These are phyloP conservation scores for Choreutis nemorana DNA, from an alignment of 2,888 invertebrate species.

Conservation along the genomic window DNA sequence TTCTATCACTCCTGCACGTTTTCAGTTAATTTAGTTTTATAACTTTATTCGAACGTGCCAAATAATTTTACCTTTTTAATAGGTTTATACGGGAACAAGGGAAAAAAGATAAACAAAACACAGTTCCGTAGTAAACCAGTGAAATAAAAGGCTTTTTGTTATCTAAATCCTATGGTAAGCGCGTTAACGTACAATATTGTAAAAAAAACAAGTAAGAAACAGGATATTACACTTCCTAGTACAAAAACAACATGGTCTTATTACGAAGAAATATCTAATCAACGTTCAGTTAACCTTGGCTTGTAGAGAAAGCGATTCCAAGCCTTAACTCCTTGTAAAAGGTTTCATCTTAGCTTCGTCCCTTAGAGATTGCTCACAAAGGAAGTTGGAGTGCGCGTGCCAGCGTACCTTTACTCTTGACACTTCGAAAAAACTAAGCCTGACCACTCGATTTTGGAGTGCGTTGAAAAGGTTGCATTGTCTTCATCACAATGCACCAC, in stretches of 20 bases:
- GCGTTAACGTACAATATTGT: constrained; percentile 12
- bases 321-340: too few relatives aligned
- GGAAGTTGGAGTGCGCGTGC: constrained; percentile 39
- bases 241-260: constrained; percentile 39
- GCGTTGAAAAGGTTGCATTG: constrained; percentile 29
- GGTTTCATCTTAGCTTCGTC: too few relatives aligned
- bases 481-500: constrained; percentile 32
- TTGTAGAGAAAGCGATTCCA: too few relatives aligned
- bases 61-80: too few relatives aligned
- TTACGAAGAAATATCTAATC: constrained; percentile 27
- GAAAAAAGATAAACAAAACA: too few relatives aligned
- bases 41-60: too few relatives aligned
- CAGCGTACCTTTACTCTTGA: constrained; percentile 14
- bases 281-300: too few relatives aligned
- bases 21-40: too few relatives aligned
- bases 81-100: too few relatives aligned
- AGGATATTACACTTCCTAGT: constrained; percentile 51
- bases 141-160: constrained; percentile 2
- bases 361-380: constrained; percentile 19
- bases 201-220: constrained; percentile 19
- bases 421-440: constrained; percentile 30
- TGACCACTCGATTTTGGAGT: constrained; percentile 48
- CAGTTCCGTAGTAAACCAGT: too few relatives aligned
- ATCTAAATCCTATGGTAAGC: constrained; percentile 10
- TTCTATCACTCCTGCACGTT: too few relatives aligned